Evolutionary conservation across 2,797 vertebrate genomes (phyloP).

Genomic region (Mormyrops attenuatus): DNA sequence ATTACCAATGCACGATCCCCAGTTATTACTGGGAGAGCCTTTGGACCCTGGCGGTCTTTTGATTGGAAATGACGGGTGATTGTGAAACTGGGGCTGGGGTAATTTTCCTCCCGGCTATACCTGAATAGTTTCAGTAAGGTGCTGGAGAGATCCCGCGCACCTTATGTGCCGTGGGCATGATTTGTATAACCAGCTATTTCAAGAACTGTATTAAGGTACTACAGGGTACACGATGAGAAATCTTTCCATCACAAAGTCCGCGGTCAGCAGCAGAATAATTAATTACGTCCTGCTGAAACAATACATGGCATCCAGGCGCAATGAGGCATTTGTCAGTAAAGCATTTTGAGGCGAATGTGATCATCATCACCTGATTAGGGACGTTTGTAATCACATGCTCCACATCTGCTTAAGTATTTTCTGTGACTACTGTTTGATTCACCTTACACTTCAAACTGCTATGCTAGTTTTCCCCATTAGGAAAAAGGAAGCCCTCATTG

Average conservation of each 20-base stretch:
- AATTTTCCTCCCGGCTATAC: background rate
- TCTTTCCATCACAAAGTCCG: background rate
- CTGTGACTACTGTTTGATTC: background rate
- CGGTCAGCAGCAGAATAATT: background rate
- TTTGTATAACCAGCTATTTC: background rate
- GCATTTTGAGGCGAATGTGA: background rate
- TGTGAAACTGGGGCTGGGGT: background rate
- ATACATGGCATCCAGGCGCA: background rate
- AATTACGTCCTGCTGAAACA: background rate
- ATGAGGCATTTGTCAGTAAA: background rate
- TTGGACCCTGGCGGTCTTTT: conserved; percentile 24
- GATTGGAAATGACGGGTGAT: background rate
- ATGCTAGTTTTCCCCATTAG: background rate
- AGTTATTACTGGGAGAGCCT: conserved; percentile 26
- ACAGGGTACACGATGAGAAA: background rate
- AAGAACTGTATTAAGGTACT: background rate
- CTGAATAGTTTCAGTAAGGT: background rate
- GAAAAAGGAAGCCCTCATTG: background rate
- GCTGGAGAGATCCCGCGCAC: background rate
- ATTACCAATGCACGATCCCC: conserved; percentile 7
- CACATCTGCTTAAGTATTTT: background rate
- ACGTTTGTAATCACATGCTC: background rate
- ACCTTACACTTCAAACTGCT: background rate
- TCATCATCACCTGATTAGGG: background rate
- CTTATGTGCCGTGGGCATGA: background rate